Evolutionary conservation across 92 coral and sea anemone genomes (phyloP).

Genomic region (Micromussa lordhowensis): DNA sequence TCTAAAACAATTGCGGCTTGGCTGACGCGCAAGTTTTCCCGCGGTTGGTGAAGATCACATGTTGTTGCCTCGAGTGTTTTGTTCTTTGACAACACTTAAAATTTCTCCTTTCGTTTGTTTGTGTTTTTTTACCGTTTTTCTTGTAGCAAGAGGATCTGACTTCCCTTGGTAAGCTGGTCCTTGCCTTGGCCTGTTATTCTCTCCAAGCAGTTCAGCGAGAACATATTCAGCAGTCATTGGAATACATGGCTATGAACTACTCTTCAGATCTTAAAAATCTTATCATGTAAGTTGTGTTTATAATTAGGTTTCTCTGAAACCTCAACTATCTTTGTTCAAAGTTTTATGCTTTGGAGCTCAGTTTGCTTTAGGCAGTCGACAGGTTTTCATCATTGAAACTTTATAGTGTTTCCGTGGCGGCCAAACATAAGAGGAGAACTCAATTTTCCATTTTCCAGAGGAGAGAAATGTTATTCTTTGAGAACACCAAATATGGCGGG

Average conservation of each 20-base stretch:
- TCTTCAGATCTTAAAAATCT: slow-evolving; percentile 93
- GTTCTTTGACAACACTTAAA: not conserved
- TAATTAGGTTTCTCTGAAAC: not conserved
- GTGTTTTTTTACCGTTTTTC: slow-evolving; percentile 12
- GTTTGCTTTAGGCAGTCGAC: too few species aligned
- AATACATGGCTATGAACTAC: slow-evolving; percentile 93
- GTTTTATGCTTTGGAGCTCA: not conserved
- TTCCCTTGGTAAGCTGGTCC: slow-evolving; percentile 95
- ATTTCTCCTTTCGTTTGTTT: not conserved
- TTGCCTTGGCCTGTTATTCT: slow-evolving; percentile 94
- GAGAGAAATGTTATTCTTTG: too few species aligned
- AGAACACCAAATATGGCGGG: too few species aligned
- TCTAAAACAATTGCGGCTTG: not conserved
- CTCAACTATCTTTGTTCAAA: not conserved
- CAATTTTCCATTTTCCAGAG: too few species aligned
- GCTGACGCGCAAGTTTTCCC: not conserved
- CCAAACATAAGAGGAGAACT: too few species aligned
- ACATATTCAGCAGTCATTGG: slow-evolving; percentile 95
- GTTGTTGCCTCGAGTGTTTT: not conserved
- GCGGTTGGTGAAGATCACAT: not conserved
- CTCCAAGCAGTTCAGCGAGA: slow-evolving; percentile 96
- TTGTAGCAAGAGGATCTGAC: slow-evolving; percentile 95
- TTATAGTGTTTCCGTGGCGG: too few species aligned
- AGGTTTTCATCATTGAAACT: too few species aligned
- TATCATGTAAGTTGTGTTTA: slow-evolving; percentile 76